Evolutionary conservation across 1,140 invertebrate species (phyloP).

Genomic region (Drosophila chauvacae): DNA sequence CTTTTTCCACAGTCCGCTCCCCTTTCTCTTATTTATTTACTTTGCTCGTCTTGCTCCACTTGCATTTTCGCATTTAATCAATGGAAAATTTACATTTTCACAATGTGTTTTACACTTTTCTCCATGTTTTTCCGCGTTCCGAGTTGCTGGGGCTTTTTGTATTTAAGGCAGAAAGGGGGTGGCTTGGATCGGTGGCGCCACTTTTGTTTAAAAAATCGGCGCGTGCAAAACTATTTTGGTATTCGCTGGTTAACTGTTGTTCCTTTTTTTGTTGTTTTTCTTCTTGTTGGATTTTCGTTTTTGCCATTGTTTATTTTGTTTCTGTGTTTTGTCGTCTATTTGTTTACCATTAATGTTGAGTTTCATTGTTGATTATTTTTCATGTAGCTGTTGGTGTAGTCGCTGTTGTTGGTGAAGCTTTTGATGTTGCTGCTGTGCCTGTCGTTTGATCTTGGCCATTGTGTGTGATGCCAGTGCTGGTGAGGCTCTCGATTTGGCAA

Average conservation of each 20-base stretch:
- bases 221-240: constrained; percentile 37
- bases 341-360: constrained; percentile 22
- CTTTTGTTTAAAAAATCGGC: constrained; percentile 55
- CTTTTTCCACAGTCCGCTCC: background rate
- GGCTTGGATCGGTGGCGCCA: constrained; percentile 12
- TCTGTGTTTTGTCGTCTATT: constrained; percentile 14
- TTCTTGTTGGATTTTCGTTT: constrained; percentile 18
- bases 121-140: constrained; percentile 41
- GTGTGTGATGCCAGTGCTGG: background rate
- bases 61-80: constrained; percentile 68
- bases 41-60: constrained; percentile 21
- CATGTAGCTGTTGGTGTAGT: background rate
- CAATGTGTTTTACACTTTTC: constrained; percentile 79
- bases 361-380: constrained; percentile 8
- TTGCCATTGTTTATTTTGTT: constrained; percentile 5
- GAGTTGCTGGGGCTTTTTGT: constrained; percentile 23
- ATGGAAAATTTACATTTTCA: constrained; percentile 72
- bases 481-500: background rate
- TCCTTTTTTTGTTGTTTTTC: constrained; percentile 10
- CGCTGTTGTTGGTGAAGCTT: background rate
- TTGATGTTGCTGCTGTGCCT: background rate
- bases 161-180: background rate
- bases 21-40: background rate
- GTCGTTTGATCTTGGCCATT: constrained; percentile 7
- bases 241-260: constrained; percentile 53